Evolutionary conservation across 37 sponge, comb jelly and placozoan genomes (phyloP).

Genomic region (Oscarella lobularis): DNA sequence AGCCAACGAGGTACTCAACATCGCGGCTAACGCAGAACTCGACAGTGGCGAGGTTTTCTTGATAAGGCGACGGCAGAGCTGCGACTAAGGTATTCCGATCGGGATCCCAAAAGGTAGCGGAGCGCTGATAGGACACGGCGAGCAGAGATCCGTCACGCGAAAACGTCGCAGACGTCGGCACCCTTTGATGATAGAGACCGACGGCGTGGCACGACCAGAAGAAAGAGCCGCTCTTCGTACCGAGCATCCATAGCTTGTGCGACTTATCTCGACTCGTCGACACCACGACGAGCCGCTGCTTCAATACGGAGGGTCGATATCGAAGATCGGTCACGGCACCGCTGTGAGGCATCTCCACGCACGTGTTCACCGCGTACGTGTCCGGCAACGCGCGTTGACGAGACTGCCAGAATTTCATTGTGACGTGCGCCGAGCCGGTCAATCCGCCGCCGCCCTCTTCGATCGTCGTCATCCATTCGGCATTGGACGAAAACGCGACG

Average conservation of each 20-base stretch:
- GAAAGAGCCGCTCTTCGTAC: not conserved
- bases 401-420: conserved; percentile 78
- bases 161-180: conserved; percentile 32
- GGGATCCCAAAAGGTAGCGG: not conserved
- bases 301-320: conserved; percentile 66
- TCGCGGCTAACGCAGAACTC: too few species aligned
- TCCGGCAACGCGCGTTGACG: too few species aligned
- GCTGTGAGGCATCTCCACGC: conserved; percentile 70
- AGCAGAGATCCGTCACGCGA: conserved; percentile 65
- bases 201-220: conserved; percentile 58
- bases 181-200: conserved; percentile 38
- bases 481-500: conserved; percentile 55
- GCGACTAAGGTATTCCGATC: too few species aligned
- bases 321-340: conserved; percentile 28
- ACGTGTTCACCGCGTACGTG: conserved; percentile 55
- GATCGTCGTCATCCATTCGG: conserved; percentile 81
- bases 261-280: conserved; percentile 42
- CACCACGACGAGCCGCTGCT: conserved; percentile 10
- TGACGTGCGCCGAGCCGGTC: too few species aligned
- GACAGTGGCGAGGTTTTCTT: too few species aligned
- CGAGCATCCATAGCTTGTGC: conserved; percentile 53
- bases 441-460: conserved; percentile 35
- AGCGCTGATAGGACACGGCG: conserved; percentile 41
- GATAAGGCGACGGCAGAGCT: too few species aligned
- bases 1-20: too few species aligned